These are phyloP conservation scores for Hycleus phaleratus DNA, from an alignment of 1,140 invertebrate species.

Conservation along the genomic window DNA sequence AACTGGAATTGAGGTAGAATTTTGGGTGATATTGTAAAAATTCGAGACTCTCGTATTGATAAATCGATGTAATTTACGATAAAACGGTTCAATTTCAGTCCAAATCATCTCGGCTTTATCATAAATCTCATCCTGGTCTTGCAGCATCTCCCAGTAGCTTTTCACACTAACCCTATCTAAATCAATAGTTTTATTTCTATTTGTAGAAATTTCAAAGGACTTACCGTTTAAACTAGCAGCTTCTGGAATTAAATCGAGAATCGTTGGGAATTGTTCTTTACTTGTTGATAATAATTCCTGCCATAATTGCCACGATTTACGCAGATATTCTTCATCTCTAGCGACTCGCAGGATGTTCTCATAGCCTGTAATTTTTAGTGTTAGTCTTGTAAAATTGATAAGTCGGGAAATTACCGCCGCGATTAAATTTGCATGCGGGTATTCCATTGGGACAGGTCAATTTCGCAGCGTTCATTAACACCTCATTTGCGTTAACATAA, in stretches of 20 bases:
- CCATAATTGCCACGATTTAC: conserved; percentile 41
- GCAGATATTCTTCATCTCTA: conserved; percentile 20
- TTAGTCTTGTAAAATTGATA: neutral
- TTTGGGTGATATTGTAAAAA: conserved; percentile 35
- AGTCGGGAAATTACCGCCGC: too few species aligned
- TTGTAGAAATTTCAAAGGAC: conserved; percentile 22
- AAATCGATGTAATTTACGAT: conserved; percentile 49
- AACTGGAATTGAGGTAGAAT: conserved; percentile 40
- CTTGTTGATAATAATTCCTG: conserved; percentile 40
- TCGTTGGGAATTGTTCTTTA: conserved; percentile 42
- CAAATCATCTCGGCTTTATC: conserved; percentile 45
- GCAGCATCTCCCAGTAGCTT: conserved; percentile 53
- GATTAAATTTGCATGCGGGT: too few species aligned
- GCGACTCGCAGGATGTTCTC: conserved; percentile 12
- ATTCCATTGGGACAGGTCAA: conserved; percentile 27
- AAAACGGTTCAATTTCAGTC: conserved; percentile 46
- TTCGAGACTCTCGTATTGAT: conserved; percentile 36
- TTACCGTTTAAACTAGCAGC: conserved; percentile 51
- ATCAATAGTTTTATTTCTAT: conserved; percentile 14
- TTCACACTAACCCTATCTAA: conserved; percentile 39
- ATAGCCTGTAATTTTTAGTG: conserved; percentile 1
- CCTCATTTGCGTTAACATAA: conserved; percentile 33
- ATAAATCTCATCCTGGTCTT: conserved; percentile 46
- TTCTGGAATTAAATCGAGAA: conserved; percentile 47
- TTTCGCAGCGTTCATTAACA: conserved; percentile 38